Evolutionary conservation across 1,140 invertebrate species (phyloP), one percentile per base, ranked within the genome.

Genomic region (Halesus radiatus): DNA sequence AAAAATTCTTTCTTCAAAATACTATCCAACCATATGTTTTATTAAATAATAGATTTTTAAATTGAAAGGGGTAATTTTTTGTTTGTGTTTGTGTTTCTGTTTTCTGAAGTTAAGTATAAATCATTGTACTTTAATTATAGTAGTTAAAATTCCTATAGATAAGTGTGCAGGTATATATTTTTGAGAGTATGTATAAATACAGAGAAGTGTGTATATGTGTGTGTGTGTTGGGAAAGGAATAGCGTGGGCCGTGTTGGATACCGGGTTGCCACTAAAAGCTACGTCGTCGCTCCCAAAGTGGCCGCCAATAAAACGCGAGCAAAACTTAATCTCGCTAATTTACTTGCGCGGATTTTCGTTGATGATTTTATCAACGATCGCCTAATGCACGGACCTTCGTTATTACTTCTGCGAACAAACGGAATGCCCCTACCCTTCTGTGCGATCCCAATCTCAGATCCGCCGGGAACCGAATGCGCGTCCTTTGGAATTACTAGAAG

Each of bases 351-450:
- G 68, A 80, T 78, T 66, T 80, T 76, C 54, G 81, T 83, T 79
- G 80, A 80, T 56, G 75, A 83, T 79, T 78, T 83, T 83, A 76
- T 83, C 77, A 80, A 80, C 58, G 81, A 37, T 68, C 60, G 54
- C 74, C 70, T 50, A 74, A 23, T 50, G 23, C 22, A 74, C 50
- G 15, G 37, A 6, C 66, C 60, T 77, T 77, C 75, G 45, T 77
- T 64, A 76, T 64, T 64, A 77, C 64, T 66, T 77, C 60, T 52
- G 60, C 75, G 60, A 62, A 64, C 75, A 77, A 77, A 77, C 75
- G 22, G 50, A 77, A 77, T 22, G 20, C 29, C 29, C 56, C 10
- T 53, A 26, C 54, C 53, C 45, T 50, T 53, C 22, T 76, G 15
- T 13, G 54, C 13, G 74, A 76, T 76, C 15, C 26, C 32, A 76